Conservation (phyloP, 2,797 vertebrate genomes). For the Rhinophrynus dorsalis region DNA sequence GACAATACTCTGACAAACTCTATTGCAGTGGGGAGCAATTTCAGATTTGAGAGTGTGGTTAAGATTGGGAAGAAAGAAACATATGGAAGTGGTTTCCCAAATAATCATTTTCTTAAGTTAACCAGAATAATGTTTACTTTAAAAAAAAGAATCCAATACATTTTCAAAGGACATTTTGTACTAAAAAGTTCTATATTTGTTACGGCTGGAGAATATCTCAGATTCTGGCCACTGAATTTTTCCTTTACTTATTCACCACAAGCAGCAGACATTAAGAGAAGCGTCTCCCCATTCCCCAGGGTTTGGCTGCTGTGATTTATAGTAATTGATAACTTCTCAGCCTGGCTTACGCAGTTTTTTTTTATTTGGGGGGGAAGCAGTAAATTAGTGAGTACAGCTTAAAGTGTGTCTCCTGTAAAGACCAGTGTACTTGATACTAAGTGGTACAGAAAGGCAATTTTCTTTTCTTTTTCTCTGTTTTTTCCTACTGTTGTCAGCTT, state of each 20-base stretch:
- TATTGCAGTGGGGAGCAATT: constrained; percentile 7
- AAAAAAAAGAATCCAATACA: constrained; percentile 4
- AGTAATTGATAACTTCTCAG: neutral
- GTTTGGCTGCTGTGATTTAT: neutral
- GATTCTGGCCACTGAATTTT: constrained; percentile 1
- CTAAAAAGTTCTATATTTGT: neutral
- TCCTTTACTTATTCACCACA: neutral
- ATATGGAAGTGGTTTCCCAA: constrained; percentile 54
- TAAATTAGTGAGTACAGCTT: no score
- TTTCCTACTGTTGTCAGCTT: neutral
- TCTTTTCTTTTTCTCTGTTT: neutral
- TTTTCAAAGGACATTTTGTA: constrained; percentile 33
- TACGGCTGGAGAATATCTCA: constrained; percentile 20
- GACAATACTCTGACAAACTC: constrained; percentile 10
- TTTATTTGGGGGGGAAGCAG: no score
- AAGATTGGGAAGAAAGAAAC: constrained; percentile 55
- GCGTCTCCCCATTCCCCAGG: neutral
- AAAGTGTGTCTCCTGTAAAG: no score
- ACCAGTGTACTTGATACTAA: no score
- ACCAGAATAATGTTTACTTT: constrained; percentile 30
- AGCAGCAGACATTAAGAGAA: neutral
- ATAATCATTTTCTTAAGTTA: constrained; percentile 17
- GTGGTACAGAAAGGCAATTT: no score
- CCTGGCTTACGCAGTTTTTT: no score
- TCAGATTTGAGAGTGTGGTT: constrained; percentile 15